Base-by-base conservation (phyloP, 2,888 invertebrate genomes). In the Platerodrilus igneus region DNA sequence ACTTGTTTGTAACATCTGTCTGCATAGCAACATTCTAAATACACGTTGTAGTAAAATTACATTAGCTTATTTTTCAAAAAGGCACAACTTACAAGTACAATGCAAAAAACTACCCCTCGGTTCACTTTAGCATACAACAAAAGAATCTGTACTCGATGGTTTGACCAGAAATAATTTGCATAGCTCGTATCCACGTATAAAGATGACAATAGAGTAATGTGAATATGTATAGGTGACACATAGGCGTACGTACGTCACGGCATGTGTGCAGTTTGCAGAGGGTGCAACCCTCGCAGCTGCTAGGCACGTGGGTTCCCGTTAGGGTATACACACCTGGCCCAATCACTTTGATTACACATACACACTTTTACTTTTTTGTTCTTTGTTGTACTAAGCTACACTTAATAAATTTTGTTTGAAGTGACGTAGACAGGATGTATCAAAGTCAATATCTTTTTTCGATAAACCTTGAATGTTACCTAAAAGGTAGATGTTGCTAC, bases 211-310 rank as follows among this genome's bases (percentile, higher is more conserved):
- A 33, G 40, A 38, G 33, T 23, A 44, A 26, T 35, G 37, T 41
- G 37, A 37, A 37, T 37, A 37, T 41, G 34, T 45, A 57, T 57
- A 60, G 57, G 58, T 58, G 59, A 59, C 59, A 59, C 58, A 59
- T 57, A 58, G 53, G 54, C 53, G 47, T 47, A 51, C 58, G 53
- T 58, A 60, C 62, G 61, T 60, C 60, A 60, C 56, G 61, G 60
- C 62, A 62, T 62, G 61, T 60, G 61, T 57, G 57, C 58, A 45
- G 46, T 56, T 55, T 56, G 53, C 45, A 42, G 54, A 56, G 57
- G 64, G 62, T 59, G 53, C 52, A 50, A 58, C 61, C 62, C 56
- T 53, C 53, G 50, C 63, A 63, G 62, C 63, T 63, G 63, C 56
- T 50, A 50, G 57, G 56, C 58, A 58, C 58, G 58, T 58, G 57